A percentile compares a stretch with the other conserved stretches of the same genome.
phyloP scores from a whole-genome alignment of 2,888 invertebrate species.

The Temnothorax rugatulus region DNA sequence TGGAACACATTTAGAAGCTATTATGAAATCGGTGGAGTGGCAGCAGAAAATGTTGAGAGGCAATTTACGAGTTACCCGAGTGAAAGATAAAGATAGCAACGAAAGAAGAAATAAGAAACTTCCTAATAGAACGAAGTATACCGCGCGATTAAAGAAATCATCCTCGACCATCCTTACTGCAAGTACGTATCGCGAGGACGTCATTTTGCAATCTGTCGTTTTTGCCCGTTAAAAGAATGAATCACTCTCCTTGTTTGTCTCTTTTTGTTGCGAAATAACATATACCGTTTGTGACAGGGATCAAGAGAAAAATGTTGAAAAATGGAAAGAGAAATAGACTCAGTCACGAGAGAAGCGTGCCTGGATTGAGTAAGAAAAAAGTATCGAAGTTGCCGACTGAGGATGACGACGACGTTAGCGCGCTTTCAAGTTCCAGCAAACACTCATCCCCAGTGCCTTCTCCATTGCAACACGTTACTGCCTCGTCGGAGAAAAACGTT shows the following conservation, averaged over 20 bases:
- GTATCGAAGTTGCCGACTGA: constrained; percentile 82
- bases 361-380: constrained; percentile 79
- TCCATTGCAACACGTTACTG: constrained; percentile 82
- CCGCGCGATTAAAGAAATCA: constrained; percentile 86
- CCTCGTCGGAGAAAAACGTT: constrained; percentile 80
- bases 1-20: constrained; percentile 90
- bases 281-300: constrained; percentile 76
- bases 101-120: constrained; percentile 84
- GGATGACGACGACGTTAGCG: constrained; percentile 86
- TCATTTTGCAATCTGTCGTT: neutral
- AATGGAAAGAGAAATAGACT: constrained; percentile 83
- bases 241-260: neutral
- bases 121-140: constrained; percentile 87
- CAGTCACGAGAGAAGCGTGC: constrained; percentile 79
- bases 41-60: constrained; percentile 89
- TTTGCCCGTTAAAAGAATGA: neutral
- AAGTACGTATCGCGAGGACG: constrained; percentile 82
- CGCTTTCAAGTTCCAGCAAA: constrained; percentile 86
- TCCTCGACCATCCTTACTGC: constrained; percentile 87
- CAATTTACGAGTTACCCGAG: constrained; percentile 81
- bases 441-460: constrained; percentile 88
- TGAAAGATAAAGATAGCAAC: constrained; percentile 83
- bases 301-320: constrained; percentile 86
- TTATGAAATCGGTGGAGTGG: constrained; percentile 93
- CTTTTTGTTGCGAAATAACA: constrained; percentile 5